Evolutionary conservation across 1,140 invertebrate species (phyloP).

Genomic region (Drosophila melanica): DNA sequence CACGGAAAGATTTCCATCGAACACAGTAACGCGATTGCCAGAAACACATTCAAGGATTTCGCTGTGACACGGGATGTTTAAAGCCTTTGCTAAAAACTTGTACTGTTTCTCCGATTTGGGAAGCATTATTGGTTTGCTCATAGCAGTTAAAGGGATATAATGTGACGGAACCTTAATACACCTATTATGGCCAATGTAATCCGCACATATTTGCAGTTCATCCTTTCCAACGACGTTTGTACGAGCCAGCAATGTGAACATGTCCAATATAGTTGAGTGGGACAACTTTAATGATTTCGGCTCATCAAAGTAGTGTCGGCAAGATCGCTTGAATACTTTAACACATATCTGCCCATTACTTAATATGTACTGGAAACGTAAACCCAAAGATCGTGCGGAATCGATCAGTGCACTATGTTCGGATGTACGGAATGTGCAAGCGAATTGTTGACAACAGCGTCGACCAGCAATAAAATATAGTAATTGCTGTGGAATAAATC

Average conservation of each 20-base stretch:
- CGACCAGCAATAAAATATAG: constrained; percentile 66
- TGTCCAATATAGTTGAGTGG: constrained; percentile 25
- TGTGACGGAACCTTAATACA: constrained; percentile 15
- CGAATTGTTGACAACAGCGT: constrained; percentile 68
- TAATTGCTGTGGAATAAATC: constrained; percentile 64
- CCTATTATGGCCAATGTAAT: neutral
- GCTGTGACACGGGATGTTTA: neutral
- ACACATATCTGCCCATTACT: constrained; percentile 46
- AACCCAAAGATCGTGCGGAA: constrained; percentile 34
- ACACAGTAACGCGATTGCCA: constrained; percentile 46
- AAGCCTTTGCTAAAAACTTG: constrained; percentile 17
- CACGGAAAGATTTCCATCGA: constrained; percentile 53
- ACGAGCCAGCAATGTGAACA: constrained; percentile 42
- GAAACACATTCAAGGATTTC: constrained; percentile 42
- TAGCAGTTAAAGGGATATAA: constrained; percentile 18
- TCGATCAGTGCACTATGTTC: constrained; percentile 40
- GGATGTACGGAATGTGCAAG: constrained; percentile 51
- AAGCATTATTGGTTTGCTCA: constrained; percentile 16
- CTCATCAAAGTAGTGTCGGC: constrained; percentile 61
- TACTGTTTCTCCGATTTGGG: constrained; percentile 32
- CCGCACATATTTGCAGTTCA: constrained; percentile 17
- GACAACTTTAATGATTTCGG: constrained; percentile 42
- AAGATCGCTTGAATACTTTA: constrained; percentile 60
- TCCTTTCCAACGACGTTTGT: constrained; percentile 20
- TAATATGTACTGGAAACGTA: constrained; percentile 38